Evolutionary conservation across 1,140 invertebrate species (phyloP), one percentile per base, ranked within the genome.

Genomic region (Euglossa dilemma): DNA sequence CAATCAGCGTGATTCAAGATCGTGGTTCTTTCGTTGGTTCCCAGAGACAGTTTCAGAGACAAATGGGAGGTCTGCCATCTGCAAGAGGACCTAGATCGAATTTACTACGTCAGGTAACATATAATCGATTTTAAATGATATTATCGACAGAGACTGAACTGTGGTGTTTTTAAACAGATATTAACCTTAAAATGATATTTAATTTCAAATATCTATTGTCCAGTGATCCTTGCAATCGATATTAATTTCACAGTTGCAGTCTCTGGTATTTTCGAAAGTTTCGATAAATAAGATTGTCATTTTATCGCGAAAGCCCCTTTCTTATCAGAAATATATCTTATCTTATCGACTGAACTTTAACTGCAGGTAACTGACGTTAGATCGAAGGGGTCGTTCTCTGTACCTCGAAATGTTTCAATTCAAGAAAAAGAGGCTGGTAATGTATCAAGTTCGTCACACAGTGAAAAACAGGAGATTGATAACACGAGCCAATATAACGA

Each of bases 1-100:
- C 79, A 8, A 52, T 87, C 52, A 90, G 85, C 43, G 87, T 90
- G 23, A 83, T 90, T 16, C 79, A 90, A 1, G 89, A 90, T 14
- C 87, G 89, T 5, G 88, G 89, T 3, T 88, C 88, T 4, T 25
- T 89, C 18, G 78, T 71, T 16, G 89, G 78, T 3, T 90, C 88
- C 0, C 83, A 86, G 36, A 83, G 88, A 36, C 80, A 86, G 9
- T 56, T 78, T 16, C 76, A 84, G 14, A 74, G 64, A 47, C 81
- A 85, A 64, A 16, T n/a, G 18, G 78, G 45, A 16, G 76, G 61
- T 3, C 16, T 61, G 14, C 23, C 61, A 14, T 25, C 73, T 25
- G 2, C 76, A 0, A 80, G 73, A 6, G 75, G 54, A 20, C 76
- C 64, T 12, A 74, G 61, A 0, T 61, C 77, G 28, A 81, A 56